Base-by-base conservation (phyloP, 2,888 invertebrate species). In the Himalopsyche japonica region DNA sequence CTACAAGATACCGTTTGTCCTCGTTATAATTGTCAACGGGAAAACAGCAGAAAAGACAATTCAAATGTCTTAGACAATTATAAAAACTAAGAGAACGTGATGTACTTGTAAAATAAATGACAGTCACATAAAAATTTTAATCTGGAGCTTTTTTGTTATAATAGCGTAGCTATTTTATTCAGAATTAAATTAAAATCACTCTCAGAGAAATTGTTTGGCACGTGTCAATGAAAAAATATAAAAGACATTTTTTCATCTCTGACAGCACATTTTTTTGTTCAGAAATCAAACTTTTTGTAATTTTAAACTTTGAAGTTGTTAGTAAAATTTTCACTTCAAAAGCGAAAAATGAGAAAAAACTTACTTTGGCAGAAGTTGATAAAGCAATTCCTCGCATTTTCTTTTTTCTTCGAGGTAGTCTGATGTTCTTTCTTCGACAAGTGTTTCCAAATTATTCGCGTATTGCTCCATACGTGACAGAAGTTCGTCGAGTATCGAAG, bases 351-450 rank as follows among this genome's bases (percentile, higher is more conserved):
- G 57, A 32, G 8, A 77, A 48, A 49, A 70, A 82, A 94, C 94
- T 93, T 92, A 97, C 95, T 97, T 97, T 12, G 99, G 99, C 87
- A 99, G 91, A 88, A 99, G 94, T 91, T 98, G 98, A 90, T 99
- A 99, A 0, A 99, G 94, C 7, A 99, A 92, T 89, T 98, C 98
- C 90, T 99, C 99, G 88, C 99, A 99, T 92, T 98, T 99, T 88
- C 98, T 95, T 91, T 99, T 99, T 92, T 99, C 99, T 88, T 99
- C 99, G 87, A 99, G 93, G 89, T 99, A 99, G 91, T 99, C 99
- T 3, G 97, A 96, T 0, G 99, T 99, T 85, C 99, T 93, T 90
- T 99, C 99, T 88, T 98, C 98, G 1, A 99, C 99, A 83, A 99
- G 91, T 3, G 96, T 95, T 91, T 99, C 99, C 89, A 99, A 93